phyloP scores from a whole-genome alignment of 2,113 vertebrate species.

The Chinchilla lanigera region DNA sequence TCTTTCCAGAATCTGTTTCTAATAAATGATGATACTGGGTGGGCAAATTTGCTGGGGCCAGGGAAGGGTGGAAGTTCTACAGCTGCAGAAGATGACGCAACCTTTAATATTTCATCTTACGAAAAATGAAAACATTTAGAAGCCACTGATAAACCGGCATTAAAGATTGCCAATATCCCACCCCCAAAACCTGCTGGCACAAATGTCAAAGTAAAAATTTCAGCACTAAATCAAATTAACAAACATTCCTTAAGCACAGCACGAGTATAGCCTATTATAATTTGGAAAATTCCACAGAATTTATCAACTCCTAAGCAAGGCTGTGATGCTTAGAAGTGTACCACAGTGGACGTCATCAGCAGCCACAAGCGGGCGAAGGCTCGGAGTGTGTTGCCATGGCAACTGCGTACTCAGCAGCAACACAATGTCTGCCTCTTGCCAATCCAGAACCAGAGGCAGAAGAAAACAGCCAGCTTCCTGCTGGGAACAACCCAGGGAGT shows the following conservation, averaged over 20 bases:
- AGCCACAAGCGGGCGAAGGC: constrained; percentile 68
- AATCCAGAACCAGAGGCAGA: constrained; percentile 66
- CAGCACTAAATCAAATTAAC: constrained; percentile 68
- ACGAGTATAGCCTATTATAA: constrained; percentile 60
- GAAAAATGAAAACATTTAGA: constrained; percentile 48
- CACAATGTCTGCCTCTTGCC: constrained; percentile 56
- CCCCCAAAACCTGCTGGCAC: constrained; percentile 44
- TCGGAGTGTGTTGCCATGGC: constrained; percentile 72
- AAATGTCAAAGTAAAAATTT: constrained; percentile 54
- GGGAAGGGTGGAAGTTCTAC: constrained; percentile 1
- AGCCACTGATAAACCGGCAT: constrained; percentile 26
- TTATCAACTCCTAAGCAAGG: constrained; percentile 75
- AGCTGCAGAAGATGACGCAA: constrained; percentile 54
- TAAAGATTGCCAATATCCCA: constrained; percentile 14
- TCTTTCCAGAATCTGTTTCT: constrained; percentile 54
- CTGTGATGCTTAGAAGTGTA: constrained; percentile 67
- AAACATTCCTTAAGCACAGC: constrained; percentile 69
- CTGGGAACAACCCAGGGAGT: constrained; percentile 53
- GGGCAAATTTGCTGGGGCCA: background rate
- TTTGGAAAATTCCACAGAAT: constrained; percentile 77
- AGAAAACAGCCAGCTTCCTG: constrained; percentile 67
- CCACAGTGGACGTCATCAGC: constrained; percentile 74
- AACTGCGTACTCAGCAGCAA: constrained; percentile 70
- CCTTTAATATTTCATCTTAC: constrained; percentile 42
- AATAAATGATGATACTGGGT: background rate